Conservation (phyloP, 2,113 vertebrate species). For the Otus sunia region DNA sequence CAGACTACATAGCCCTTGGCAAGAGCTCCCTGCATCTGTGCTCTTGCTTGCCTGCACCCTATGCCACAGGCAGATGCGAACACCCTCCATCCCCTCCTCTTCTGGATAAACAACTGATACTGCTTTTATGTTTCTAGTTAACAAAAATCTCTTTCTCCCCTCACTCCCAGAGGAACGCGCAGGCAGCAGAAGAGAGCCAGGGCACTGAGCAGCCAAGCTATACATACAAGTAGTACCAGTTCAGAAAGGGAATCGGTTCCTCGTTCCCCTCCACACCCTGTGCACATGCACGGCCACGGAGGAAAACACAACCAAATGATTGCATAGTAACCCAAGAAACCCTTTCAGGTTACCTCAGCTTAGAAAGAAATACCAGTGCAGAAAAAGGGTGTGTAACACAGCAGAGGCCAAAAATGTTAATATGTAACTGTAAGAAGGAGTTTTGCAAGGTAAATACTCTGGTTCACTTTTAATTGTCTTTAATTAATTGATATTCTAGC, state of each 20-base stretch:
- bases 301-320: neutral
- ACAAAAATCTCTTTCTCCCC: neutral
- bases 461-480: neutral
- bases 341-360: conserved; percentile 31
- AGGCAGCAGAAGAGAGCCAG: neutral
- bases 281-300: neutral
- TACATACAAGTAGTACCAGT: neutral
- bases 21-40: fast-evolving
- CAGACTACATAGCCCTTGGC: neutral
- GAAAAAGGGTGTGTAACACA: conserved; percentile 29
- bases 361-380: conserved; percentile 25
- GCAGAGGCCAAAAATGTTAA: conserved; percentile 48
- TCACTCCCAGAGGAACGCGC: neutral
- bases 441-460: neutral
- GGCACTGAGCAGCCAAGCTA: neutral
- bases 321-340: conserved; percentile 56
- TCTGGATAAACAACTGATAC: fast-evolving
- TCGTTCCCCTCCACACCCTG: conserved; percentile 25
- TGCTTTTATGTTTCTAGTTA: neutral
- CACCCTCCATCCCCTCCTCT: neutral
- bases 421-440: conserved; percentile 33
- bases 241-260: neutral
- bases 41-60: fast-evolving
- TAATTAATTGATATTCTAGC: neutral
- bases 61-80: neutral